Base-by-base conservation (phyloP, 2,888 invertebrate species). In the Dyspetes luteomarginatus region DNA sequence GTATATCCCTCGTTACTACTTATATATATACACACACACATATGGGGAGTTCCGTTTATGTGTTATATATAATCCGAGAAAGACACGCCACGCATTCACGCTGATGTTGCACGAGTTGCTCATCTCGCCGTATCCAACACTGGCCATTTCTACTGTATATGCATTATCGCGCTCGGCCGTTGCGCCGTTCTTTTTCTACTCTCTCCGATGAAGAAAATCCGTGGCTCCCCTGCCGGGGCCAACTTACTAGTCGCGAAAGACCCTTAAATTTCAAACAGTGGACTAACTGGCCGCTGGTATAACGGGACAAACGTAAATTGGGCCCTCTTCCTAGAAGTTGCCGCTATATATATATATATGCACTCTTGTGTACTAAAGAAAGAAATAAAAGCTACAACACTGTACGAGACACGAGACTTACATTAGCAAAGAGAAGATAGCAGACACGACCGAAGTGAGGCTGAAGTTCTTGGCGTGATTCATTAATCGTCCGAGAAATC, bases 351-450 rank as follows among this genome's bases (percentile, higher is more conserved):
- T 62, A n/a, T n/a, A n/a, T n/a, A n/a, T n/a, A n/a, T n/a, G 30
- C 62, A 12, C n/a, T 22, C 15, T 41, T 22, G 22, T 67, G 50
- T 60, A 72, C 65, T 48, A 48, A 48, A 48, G 5, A 15, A 48
- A 22, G 56, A 62, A 58, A 65, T 58, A 2, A 65, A 19, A 30
- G 26, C 48, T 62, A 43, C 50, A 15, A 58, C 22, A 65, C 58
- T 55, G 19, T n/a, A n/a, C 55, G 55, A 48, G 65, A 89, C 88
- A 88, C 85, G 87, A 83, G 86, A 89, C 84, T 89, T 87, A 87
- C 89, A 89, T 90, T 89, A 88, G 86, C 86, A 69, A 62, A 17
- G 72, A 43, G 72, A 64, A 72, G 80, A 72, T 80, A 80, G 36
- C 69, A 45, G 60, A 9, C 43, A 65, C 43, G 64, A 73, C n/a